Percentiles rank a stretch among this genome's conserved stretches.
These are phyloP conservation scores for Seriola rivoliana DNA, from an alignment of 2,113 vertebrate genomes.

Conservation along the genomic window DNA sequence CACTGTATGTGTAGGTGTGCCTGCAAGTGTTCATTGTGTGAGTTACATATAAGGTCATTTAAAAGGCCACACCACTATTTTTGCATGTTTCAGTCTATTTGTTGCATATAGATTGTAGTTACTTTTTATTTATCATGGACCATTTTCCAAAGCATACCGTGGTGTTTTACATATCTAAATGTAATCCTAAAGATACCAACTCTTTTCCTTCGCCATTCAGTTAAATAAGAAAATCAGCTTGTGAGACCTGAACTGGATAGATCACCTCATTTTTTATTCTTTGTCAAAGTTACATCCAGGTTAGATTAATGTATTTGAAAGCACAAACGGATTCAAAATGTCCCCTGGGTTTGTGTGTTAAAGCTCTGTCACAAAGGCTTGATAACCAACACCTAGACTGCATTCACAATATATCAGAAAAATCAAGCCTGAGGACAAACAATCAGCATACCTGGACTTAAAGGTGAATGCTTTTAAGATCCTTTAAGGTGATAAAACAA, in stretches of 20 bases:
- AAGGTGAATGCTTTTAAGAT: conserved; percentile 24
- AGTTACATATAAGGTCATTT: neutral
- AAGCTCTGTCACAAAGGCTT: neutral
- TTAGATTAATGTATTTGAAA: neutral
- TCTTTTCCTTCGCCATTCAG: neutral
- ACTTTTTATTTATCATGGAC: too few species aligned
- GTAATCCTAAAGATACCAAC: neutral
- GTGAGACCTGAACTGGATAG: neutral
- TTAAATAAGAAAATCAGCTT: neutral
- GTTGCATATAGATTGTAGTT: neutral
- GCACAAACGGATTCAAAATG: neutral
- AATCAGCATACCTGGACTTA: neutral
- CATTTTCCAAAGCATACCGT: neutral
- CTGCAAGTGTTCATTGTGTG: neutral
- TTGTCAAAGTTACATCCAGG: neutral
- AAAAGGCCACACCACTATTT: neutral
- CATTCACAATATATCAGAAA: neutral
- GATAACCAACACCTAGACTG: neutral
- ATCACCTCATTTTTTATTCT: neutral
- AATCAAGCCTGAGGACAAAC: neutral
- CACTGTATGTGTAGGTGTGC: neutral
- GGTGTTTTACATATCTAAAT: neutral
- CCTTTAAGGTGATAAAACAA: conserved; percentile 17
- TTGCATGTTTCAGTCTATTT: neutral
- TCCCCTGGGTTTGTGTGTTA: neutral